phyloP scores from a whole-genome alignment of 2,113 vertebrate genomes.

The Canis aureus region DNA sequence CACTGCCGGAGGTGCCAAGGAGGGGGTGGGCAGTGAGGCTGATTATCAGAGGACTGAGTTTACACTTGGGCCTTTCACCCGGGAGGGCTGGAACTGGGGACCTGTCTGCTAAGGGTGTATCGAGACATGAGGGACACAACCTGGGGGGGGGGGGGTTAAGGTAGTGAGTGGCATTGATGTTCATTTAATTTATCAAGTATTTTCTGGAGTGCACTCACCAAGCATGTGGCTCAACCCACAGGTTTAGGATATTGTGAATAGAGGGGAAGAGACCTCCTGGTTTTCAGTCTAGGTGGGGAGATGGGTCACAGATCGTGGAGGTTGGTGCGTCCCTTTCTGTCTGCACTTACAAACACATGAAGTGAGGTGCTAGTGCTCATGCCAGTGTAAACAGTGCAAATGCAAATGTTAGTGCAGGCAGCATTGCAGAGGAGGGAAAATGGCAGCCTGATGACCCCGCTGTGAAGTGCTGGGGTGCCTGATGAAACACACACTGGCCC shows the following conservation, averaged over 20 bases:
- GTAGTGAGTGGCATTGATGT: not conserved
- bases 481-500: not conserved
- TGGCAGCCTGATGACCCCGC: not conserved
- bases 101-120: not conserved
- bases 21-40: not conserved
- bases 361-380: not conserved
- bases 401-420: too few relatives aligned
- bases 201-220: not conserved
- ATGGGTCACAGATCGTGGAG: not conserved
- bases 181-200: not conserved
- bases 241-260: not conserved
- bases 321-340: not conserved
- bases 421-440: not conserved
- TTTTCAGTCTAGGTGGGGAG: not conserved
- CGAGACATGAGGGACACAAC: not conserved
- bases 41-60: not conserved
- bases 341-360: not conserved
- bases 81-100: not conserved
- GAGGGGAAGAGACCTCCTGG: not conserved
- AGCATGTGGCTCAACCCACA: rapidly evolving
- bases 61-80: not conserved
- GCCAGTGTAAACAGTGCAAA: too few relatives aligned
- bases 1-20: not conserved
- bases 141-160: too few relatives aligned
- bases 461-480: rapidly evolving